phyloP scores from a whole-genome alignment of 2,797 vertebrate genomes.

The Xiphophorus birchmanni region DNA sequence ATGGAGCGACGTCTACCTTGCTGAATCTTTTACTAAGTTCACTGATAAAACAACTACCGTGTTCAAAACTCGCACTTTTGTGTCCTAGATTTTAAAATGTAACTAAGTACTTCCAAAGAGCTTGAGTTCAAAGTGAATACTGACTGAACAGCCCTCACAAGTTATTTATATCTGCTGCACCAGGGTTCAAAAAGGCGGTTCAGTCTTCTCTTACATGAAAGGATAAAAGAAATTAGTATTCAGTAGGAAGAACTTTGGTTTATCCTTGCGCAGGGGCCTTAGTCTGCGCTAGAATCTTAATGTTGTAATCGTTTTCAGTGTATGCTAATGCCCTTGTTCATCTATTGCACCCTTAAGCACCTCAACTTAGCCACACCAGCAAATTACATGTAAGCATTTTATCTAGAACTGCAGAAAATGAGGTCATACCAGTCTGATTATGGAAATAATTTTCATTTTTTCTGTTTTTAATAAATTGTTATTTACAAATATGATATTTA shows the following conservation, averaged over 20 bases:
- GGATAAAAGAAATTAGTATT: slow-evolving; percentile 51
- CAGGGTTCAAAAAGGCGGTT: slow-evolving; percentile 46
- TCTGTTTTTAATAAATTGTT: neutral
- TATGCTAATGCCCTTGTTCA: slow-evolving; percentile 9
- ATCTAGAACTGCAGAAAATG: neutral
- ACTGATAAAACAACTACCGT: neutral
- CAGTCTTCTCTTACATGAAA: slow-evolving; percentile 46
- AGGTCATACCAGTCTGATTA: neutral
- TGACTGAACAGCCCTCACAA: slow-evolving; percentile 32
- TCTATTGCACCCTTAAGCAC: neutral
- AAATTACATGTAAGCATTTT: neutral
- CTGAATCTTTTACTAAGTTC: neutral
- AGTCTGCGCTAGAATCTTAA: slow-evolving; percentile 12
- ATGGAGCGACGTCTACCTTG: neutral
- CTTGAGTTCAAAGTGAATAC: slow-evolving; percentile 46
- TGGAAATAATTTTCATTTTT: neutral
- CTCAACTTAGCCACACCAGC: neutral
- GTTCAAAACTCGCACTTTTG: neutral
- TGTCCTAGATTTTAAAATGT: slow-evolving; percentile 10
- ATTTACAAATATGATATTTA: neutral
- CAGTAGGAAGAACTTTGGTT: slow-evolving; percentile 19
- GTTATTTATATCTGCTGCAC: slow-evolving; percentile 45
- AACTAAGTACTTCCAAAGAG: slow-evolving; percentile 15
- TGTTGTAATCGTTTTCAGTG: slow-evolving; percentile 16
- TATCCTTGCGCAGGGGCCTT: slow-evolving; percentile 22